These are phyloP conservation scores for Sminthopsis crassicaudata DNA, from an alignment of 2,113 vertebrate genomes.

Conservation along the genomic window DNA sequence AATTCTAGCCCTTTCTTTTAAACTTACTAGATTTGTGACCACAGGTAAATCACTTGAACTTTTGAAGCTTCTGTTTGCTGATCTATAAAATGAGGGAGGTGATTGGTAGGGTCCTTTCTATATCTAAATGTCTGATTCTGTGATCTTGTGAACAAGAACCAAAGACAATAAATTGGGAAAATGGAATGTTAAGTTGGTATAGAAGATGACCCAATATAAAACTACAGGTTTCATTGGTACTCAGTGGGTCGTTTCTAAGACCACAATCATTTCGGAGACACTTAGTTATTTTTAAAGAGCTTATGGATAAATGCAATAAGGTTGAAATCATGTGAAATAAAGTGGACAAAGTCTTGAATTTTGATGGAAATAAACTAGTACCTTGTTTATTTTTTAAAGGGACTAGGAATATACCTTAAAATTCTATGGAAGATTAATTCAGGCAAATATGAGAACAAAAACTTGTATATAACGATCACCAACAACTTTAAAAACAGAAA, in stretches of 20 bases:
- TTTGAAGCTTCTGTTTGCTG: not conserved
- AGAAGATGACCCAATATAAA: not conserved
- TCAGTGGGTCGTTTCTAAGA: not conserved
- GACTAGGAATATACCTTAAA: not conserved
- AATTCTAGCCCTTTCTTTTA: not conserved
- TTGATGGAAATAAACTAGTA: not conserved
- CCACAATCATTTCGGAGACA: accelerated
- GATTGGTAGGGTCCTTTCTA: not conserved
- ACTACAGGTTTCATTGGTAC: accelerated
- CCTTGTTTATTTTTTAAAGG: not conserved
- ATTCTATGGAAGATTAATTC: not conserved
- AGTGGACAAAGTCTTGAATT: no score
- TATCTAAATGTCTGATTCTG: not conserved
- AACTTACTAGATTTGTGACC: not conserved
- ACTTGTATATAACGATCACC: not conserved
- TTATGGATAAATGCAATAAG: no score
- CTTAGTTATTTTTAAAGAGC: not conserved
- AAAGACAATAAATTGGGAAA: not conserved
- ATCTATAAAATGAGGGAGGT: not conserved
- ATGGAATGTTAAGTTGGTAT: accelerated
- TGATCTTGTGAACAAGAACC: not conserved
- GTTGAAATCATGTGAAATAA: no score
- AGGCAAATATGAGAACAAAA: not conserved
- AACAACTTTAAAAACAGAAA: not conserved
- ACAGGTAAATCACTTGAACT: not conserved